Evolutionary conservation across 2,797 vertebrate species (phyloP), one percentile per base, ranked within the genome.

Genomic region (Anguilla marmorata): DNA sequence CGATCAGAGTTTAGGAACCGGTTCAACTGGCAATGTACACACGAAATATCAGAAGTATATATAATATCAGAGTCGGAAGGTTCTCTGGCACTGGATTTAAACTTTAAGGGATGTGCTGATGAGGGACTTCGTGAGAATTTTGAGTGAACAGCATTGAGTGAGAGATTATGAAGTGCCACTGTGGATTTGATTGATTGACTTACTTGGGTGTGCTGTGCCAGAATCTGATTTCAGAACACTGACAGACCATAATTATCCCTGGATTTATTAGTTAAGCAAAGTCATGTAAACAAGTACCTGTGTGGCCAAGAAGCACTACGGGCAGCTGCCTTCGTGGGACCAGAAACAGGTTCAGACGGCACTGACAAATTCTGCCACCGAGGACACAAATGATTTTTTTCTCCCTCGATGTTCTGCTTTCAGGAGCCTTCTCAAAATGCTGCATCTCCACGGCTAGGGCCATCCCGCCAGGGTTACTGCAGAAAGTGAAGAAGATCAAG

Each of bases 361-460:
- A 37, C 11, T 0, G 30, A 12, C 11, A 37, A 41, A 41, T 76
- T 74, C 6, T 41, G 21, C 14, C 74, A 21, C 74, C 5, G 16
- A 76, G 33, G 9, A 74, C 1, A 74, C 3, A 14, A 2, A 33
- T 27, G 16, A 6, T 3, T 12, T 9, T 9, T 11, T 12, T 12
- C 33, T 11, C 2, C 24, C 27, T 74, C 12, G 14, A 66, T 66
- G 5, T 37, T 16, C 9, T 30, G 16, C 14, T 86, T 83, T 3
- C 85, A 89, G 88, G 58, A 6, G 87, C 8, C 21, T 92, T 95
- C 79, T 93, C 93, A 45, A 89, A 54, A 2, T 96, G 96, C 90
- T 96, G 96, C 69, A 0, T 95, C 48, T 8, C 0, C 0, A 88
- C 83, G 12, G 41, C 3, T 1, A 19, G 0, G 0, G 0, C 0